Evolutionary conservation across 2,113 vertebrate genomes (phyloP), one percentile per base, ranked within the genome.

Genomic region (Lampris incognitus): DNA sequence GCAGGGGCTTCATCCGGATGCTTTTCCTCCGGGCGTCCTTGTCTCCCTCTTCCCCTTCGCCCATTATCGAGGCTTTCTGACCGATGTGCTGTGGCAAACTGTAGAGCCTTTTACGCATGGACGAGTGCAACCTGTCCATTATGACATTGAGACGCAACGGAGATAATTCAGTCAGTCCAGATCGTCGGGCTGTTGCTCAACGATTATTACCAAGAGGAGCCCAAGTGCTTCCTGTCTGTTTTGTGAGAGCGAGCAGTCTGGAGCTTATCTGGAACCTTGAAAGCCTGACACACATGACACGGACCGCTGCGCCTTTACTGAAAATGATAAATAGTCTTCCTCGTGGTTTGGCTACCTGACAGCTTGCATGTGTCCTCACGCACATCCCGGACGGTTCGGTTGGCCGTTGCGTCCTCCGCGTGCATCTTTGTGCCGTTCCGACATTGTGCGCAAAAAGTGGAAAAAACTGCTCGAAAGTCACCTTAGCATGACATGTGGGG

Each of bases 61-160:
- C 96, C 96, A 98, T 97, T 89, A 96, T 96, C 74, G 95, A 96
- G 74, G 96, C 93, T 93, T 96, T 97, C 90, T 96, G 94, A 91
- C 95, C 97, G 88, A 96, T 95, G 94, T 98, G 97, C 93, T 96
- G 97, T 91, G 98, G 98, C 88, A 99, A 96, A 94, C 98, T 99
- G 94, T 98, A 98, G 75, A 99, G 96, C 92, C 98, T 95, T 95
- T 97, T 97, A 95, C 98, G 97, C 97, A 98, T 99, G 93, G 97
- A 97, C 83, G 96, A 96, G 90, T 96, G 96, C 90, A 98, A 92
- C 94, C 96, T 96, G 94, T 97, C 97, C 97, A 99, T 98, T 91
- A 91, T 93, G 91, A 90, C 93, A 93, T 82, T 89, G 88, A 91
- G 80, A 87, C 69, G 64, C 69, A 69, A 74, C 11, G 70, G 69